Base-by-base conservation (phyloP, 2,888 invertebrate genomes). In the Zhengitettix transpicula region DNA sequence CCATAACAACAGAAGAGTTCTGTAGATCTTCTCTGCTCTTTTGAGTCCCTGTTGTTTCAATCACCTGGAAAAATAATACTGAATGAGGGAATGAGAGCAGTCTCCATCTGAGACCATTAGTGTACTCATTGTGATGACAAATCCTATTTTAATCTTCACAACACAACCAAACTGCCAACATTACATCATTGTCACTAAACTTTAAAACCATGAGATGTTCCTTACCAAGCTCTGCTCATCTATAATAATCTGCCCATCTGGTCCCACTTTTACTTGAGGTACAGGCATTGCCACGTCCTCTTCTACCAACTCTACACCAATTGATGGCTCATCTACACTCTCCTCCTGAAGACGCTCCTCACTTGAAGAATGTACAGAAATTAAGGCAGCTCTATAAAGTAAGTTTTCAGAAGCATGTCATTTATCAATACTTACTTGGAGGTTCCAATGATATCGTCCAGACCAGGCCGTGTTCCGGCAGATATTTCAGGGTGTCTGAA, bases 191-290 rank as follows among this genome's bases (percentile, higher is more conserved):
- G 28, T 28, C 28, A 28, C 28, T 28, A 28, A 28, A 28, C 28
- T 28, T 28, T 2, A 44, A 55, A 42, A 52, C 8, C 42, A 44
- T 42, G 14, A 28, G 1, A 10, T 40, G n/a, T 16, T 57, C 66
- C 73, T 69, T 67, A 80, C 85, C 70, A 92, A 77, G 69, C 90
- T 91, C 69, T 87, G 81, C 69, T 92, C 89, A 68, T 94, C 93
- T 1, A 94, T 74, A 60, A 92, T 81, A 59, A 93, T 82, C 71
- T 89, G 83, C 0, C 92, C 93, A 67, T 91, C 84, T 0, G 88
- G 85, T 1, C 89, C 90, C 1, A 94, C 80, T 75, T 89, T 92
- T 52, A 94, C 82, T 72, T 89, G 87, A 0, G 91, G 92, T 1
- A 85, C 89, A 9, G 86, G 85, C 68, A 83, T 78, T 0, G 78